These are phyloP conservation scores for Zosterops lateralis DNA, from an alignment of 2,113 vertebrate genomes.

Conservation along the genomic window DNA sequence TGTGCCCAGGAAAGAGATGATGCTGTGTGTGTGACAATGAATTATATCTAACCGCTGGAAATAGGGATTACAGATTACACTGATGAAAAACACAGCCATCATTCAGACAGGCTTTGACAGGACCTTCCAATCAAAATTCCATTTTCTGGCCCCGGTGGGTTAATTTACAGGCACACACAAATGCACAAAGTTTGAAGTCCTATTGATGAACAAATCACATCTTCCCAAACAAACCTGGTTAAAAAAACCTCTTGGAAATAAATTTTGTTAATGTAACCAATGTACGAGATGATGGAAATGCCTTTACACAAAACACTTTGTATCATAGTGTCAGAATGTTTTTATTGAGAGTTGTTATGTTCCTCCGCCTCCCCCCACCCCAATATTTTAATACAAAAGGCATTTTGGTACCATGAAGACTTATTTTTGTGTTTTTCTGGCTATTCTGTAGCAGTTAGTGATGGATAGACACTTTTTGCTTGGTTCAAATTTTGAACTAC, in stretches of 20 bases:
- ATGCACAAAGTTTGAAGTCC: neutral
- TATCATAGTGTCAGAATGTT: neutral
- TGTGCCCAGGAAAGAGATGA: neutral
- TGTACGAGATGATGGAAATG: neutral
- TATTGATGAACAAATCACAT: conserved; percentile 1
- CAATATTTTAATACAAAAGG: neutral
- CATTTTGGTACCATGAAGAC: neutral
- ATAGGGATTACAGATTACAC: conserved; percentile 53
- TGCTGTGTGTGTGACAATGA: conserved; percentile 43
- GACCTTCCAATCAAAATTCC: conserved; percentile 45
- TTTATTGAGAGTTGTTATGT: neutral
- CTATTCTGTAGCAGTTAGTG: neutral
- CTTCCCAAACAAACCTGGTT: conserved; percentile 21
- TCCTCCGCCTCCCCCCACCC: rapidly evolving
- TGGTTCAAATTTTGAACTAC: neutral
- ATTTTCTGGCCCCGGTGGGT: conserved; percentile 9
- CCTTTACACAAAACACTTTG: neutral
- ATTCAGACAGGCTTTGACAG: conserved; percentile 59
- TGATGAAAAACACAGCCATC: conserved; percentile 53
- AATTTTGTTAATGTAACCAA: neutral
- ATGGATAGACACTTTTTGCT: neutral
- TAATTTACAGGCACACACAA: neutral
- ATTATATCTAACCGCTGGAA: conserved; percentile 40
- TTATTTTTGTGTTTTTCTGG: neutral
- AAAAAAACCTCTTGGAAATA: neutral